A percentile compares a stretch with the other conserved stretches of the same genome.
These are phyloP conservation scores for Phytoseiulus persimilis DNA, from an alignment of 2,888 invertebrate species.

Conservation along the genomic window DNA sequence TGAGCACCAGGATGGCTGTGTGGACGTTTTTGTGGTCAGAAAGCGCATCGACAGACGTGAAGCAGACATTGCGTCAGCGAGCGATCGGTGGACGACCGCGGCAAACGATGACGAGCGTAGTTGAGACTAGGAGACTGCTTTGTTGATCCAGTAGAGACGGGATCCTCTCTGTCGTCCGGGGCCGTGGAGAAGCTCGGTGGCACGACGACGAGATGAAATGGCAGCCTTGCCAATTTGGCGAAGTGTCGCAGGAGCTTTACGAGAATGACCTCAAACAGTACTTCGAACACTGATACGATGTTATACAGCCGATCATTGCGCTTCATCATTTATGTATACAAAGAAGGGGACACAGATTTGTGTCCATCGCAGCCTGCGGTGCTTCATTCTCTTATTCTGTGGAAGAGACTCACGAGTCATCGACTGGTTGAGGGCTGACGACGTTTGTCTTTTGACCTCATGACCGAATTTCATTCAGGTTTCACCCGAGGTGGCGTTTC, in stretches of 20 bases:
- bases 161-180: neutral
- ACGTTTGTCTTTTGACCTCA: neutral
- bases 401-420: neutral
- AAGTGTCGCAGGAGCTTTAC: neutral
- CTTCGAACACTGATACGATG: neutral
- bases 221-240: neutral
- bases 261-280: neutral
- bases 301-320: neutral
- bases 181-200: neutral
- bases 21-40: neutral
- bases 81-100: neutral
- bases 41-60: neutral
- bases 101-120: neutral
- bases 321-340: neutral
- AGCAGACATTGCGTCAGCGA: neutral
- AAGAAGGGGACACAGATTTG: neutral
- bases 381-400: neutral
- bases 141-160: neutral
- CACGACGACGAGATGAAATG: neutral
- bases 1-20: neutral
- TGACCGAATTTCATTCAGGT: neutral
- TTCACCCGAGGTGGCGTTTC: neutral
- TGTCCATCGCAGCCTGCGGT: neutral
- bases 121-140: neutral
- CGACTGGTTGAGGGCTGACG: neutral